Base-by-base conservation (phyloP, 2,888 invertebrate species). In the Epirrhoe alternata region DNA sequence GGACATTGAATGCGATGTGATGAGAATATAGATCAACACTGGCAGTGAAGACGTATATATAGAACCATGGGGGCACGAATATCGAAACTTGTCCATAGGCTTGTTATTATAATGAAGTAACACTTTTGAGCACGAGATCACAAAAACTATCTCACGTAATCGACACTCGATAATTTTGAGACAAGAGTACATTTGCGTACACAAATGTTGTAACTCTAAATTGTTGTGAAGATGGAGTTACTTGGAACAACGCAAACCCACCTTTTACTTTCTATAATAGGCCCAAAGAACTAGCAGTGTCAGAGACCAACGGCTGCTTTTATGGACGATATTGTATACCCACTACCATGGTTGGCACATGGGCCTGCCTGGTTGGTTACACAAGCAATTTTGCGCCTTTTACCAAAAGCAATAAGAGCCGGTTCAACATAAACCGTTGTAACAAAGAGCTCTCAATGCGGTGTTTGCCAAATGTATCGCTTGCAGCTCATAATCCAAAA, bases 281-380 rank as follows among this genome's bases (percentile, higher is more conserved):
- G 82, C 81, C 83, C 83, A 86, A 87, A 88, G 86, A 89, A 93
- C 92, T 92, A 91, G 87, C 86, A 75, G 77, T 79, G 82, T 76
- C 86, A 82, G 89, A 90, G 90, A 89, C 86, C 86, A 88, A 90
- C 88, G 87, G 89, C 88, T 88, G 87, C 86, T 91, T 93, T 89
- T 92, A 92, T 90, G 85, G 85, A 85, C 86, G 84, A 77, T 56
- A 61, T 78, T 76, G 82, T 84, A 85, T 87, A 87, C 86, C 91
- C 92, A 92, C 92, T 88, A 90, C 92, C 86, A 83, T 82, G 73
- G 76, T 79, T 80, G 78, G 78, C 77, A 78, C 82, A 81, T 81
- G 82, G 87, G 76, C 82, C 87, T 83, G 77, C 74, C 72, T 72
- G 69, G 74, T 63, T 72, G 60, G 69, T 61, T 52, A 50, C 52